Base-by-base conservation (phyloP, 2,888 invertebrate genomes). In the Trisateles emortualis region DNA sequence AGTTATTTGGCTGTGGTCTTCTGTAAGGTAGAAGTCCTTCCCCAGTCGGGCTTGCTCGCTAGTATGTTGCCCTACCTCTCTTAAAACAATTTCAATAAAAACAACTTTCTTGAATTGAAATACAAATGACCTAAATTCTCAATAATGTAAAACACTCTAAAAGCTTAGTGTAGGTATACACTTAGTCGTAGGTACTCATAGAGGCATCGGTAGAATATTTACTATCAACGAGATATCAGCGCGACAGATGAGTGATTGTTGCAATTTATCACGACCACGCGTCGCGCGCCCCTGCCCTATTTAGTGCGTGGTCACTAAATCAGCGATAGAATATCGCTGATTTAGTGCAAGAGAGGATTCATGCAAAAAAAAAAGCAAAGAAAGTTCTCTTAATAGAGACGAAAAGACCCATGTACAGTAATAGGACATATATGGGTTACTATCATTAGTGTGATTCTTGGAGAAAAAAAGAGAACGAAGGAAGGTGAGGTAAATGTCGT, bases 211-310 rank as follows among this genome's bases (percentile, higher is more conserved):
- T 39, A 39, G 40, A 55, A 64, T 64, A 58, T 61, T 55, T 50
- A 61, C 68, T 60, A 64, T 59, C 58, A 58, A 54, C 39, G 45
- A 36, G 45, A 52, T 35, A 69, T 69, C 65, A 57, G 36, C 39
- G 32, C 43, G 66, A 60, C 72, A 60, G 43, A 63, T 72, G 70
- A 70, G 52, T 47, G 69, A 72, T 63, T 60, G 63, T 66, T 59
- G 63, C 72, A 52, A 70, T 70, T 63, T 68, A 60, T 72, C 72
- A 62, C 48, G 32, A n/a, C 35, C 67, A 44, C 47, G 51, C 50
- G 51, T 30, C 57, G 42, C 56, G 33, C 22, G 13, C 53, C 55
- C 56, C 46, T 52, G 49, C 52, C 67, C 57, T 70, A 59, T 45
- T 59, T 58, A 70, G 52, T 59, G 29, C 13, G 44, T 22, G 60